Evolutionary conservation across 2,113 vertebrate genomes (phyloP).

Genomic region (cattle (Bos taurus)): ARS-UCD2.0 NC_037357.1:134560501-134561000

Average conservation of each 20-base stretch:
- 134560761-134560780: not conserved
- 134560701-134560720: not conserved
- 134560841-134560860: not conserved
- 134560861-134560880: not conserved
- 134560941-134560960: not conserved
- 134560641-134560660: not conserved
- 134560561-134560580: not conserved
- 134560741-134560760: not conserved
- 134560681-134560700: not conserved
- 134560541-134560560: not conserved
- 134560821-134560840: not conserved
- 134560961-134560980: not conserved
- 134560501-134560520: not conserved
- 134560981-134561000: not conserved
- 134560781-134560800: not conserved
- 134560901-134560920: not conserved
- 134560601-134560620: not conserved
- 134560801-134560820: fast-evolving
- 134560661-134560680: not conserved
- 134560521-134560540: fast-evolving
- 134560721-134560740: not conserved
- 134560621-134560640: not conserved
- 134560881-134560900: fast-evolving
- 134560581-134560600: not conserved
- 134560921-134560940: not conserved